Base-by-base conservation (phyloP, 2,888 invertebrate genomes). In the Synanthedon myopaeformis region DNA sequence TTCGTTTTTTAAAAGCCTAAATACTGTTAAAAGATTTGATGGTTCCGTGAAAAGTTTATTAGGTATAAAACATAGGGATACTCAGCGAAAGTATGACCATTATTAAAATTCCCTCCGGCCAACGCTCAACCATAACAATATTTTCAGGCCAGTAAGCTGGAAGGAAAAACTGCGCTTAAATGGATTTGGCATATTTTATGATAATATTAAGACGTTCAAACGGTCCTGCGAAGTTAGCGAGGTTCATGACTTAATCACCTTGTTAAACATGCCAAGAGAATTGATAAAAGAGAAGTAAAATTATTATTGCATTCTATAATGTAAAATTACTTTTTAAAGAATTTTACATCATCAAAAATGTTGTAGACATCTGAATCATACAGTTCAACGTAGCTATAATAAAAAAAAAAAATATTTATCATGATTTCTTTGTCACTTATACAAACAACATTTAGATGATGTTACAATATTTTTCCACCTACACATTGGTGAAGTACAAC, bases 91-190 rank as follows among this genome's bases (percentile, higher is more conserved):
- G 63, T 62, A 61, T 59, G 61, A 58, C 65, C 65, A 70, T 74
- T 74, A 76, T 74, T 62, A 63, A 63, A 61, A 62, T 59, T 59
- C 55, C 52, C 51, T 45, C 51, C 67, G 64, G 68, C 69, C 77
- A 62, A 67, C 70, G 65, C 58, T 69, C 60, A 62, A 59, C 68
- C 70, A 70, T 74, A 77, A 79, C 74, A 79, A 79, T 78, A 76
- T 82, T 75, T 73, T 73, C 71, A 58, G 66, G 61, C 69, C 73
- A 73, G 70, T 72, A 72, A 72, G 70, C 76, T 66, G 70, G 62
- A 70, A 71, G 70, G 72, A 76, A 76, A 79, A 79, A 79, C 72
- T 73, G 75, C 66, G 66, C 69, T 72, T 72, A 76, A 81, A 79
- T 74, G 74, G 72, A 76, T 79, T 74, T 73, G 70, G 75, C 76